Conservation (phyloP, 2,797 vertebrate species). For the Arnoldichthys spilopterus region DNA sequence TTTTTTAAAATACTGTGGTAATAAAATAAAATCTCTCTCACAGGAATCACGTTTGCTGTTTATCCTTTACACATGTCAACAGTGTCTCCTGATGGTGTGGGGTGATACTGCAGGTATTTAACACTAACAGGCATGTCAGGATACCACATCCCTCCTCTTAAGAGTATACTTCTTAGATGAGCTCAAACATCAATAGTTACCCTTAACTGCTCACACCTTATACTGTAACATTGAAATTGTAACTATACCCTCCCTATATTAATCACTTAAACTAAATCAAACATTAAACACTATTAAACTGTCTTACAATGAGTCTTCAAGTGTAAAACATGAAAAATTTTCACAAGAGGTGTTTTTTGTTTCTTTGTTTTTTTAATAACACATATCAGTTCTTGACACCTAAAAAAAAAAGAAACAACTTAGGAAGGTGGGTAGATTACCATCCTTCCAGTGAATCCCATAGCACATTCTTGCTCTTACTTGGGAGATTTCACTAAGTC, state of each 20-base stretch:
- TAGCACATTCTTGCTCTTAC: constrained; percentile 29
- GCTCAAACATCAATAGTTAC: not conserved
- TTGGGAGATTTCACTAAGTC: constrained; percentile 31
- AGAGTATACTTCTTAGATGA: not conserved
- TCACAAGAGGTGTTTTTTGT: not conserved
- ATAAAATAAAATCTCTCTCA: too few species aligned
- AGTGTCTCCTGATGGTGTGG: not conserved
- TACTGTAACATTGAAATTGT: not conserved
- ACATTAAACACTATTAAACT: too few species aligned
- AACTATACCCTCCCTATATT: too few species aligned
- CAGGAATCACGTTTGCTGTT: too few species aligned
- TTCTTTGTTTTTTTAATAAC: too few species aligned
- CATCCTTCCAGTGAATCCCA: constrained; percentile 34
- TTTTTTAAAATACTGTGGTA: too few species aligned
- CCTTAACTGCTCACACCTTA: not conserved
- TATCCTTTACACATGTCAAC: too few species aligned
- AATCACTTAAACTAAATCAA: not conserved
- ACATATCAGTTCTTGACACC: not conserved
- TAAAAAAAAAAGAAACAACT: not conserved
- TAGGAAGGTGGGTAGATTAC: constrained; percentile 31
- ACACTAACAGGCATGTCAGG: not conserved
- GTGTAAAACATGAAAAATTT: not conserved
- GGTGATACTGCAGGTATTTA: not conserved
- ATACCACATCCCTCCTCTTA: constrained; percentile 15
- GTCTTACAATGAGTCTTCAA: too few species aligned